Evolutionary conservation across 2,797 vertebrate species (phyloP).

Genomic region (Muscicapa comitata): DNA sequence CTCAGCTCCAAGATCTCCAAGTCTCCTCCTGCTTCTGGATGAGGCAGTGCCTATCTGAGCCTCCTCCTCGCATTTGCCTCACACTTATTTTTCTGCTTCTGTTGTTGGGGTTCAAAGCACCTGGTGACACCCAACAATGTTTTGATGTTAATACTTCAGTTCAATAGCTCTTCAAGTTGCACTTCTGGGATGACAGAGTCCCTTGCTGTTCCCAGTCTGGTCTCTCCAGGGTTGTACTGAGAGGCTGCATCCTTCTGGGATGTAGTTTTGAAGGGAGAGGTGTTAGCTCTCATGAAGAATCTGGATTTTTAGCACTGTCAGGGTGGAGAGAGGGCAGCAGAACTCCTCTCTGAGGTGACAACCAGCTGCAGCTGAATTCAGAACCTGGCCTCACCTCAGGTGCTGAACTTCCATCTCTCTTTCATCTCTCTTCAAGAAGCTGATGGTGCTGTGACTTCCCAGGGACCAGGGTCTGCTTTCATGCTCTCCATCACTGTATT

Average conservation of each 20-base stretch:
- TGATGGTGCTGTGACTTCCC: not conserved
- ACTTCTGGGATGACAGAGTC: not conserved
- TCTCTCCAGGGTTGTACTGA: not conserved
- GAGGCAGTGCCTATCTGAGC: not conserved
- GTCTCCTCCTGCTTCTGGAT: not conserved
- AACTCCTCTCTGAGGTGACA: not conserved
- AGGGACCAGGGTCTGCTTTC: not conserved
- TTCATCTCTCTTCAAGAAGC: not conserved
- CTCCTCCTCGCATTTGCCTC: not conserved
- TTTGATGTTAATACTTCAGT: not conserved
- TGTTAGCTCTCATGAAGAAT: not conserved
- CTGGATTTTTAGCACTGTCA: not conserved
- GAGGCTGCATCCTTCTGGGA: accelerated
- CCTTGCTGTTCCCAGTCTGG: not conserved
- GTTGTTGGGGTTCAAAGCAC: not conserved
- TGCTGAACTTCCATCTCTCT: not conserved
- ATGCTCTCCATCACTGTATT: not conserved
- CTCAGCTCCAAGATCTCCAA: not conserved
- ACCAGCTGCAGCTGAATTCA: not conserved
- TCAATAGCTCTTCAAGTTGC: not conserved
- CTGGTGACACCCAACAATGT: not conserved
- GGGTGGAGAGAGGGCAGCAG: not conserved
- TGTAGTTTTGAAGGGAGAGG: not conserved
- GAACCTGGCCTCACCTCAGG: not conserved
- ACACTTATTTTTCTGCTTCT: not conserved